Conservation (phyloP, 1,140 invertebrate species). For the Brachionus koreanus region DNA sequence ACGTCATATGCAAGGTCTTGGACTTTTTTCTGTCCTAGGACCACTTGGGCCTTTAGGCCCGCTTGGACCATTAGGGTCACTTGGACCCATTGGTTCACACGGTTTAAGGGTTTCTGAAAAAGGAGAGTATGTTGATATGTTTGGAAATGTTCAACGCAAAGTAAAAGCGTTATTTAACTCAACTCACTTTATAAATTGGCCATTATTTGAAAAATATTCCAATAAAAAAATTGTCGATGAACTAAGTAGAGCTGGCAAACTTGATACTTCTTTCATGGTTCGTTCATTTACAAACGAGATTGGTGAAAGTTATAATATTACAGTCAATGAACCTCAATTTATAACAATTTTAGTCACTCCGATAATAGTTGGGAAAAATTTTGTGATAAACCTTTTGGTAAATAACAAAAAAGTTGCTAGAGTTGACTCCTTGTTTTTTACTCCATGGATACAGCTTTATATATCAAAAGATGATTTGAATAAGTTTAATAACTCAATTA, state of each 20-base stretch:
- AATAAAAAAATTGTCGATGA: conserved; percentile 11
- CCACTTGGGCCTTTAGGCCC: conserved; percentile 20
- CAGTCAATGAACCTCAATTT: conserved; percentile 14
- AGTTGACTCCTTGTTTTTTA: neutral
- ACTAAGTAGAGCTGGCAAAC: neutral
- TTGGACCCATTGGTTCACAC: neutral
- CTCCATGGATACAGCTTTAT: conserved; percentile 11
- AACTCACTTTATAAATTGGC: conserved; percentile 5
- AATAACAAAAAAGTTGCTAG: neutral
- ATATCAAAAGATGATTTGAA: neutral
- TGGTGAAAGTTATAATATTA: conserved; percentile 30
- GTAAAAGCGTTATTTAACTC: neutral
- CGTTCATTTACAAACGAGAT: neutral
- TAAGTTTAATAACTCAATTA: neutral
- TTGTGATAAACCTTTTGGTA: neutral
- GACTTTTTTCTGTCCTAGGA: conserved; percentile 5
- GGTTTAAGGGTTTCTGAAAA: neutral
- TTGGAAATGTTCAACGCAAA: neutral
- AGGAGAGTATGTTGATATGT: neutral
- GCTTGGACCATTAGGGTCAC: neutral
- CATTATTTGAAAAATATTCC: conserved; percentile 21
- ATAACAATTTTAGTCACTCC: conserved; percentile 14
- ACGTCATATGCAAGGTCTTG: conserved; percentile 23
- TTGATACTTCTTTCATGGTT: conserved; percentile 33
- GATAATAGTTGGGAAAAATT: neutral